A percentile compares a stretch with the other conserved stretches of the same genome.
Evolutionary conservation across 2,113 vertebrate genomes (phyloP).

Genomic region (Mungos mungo): DNA sequence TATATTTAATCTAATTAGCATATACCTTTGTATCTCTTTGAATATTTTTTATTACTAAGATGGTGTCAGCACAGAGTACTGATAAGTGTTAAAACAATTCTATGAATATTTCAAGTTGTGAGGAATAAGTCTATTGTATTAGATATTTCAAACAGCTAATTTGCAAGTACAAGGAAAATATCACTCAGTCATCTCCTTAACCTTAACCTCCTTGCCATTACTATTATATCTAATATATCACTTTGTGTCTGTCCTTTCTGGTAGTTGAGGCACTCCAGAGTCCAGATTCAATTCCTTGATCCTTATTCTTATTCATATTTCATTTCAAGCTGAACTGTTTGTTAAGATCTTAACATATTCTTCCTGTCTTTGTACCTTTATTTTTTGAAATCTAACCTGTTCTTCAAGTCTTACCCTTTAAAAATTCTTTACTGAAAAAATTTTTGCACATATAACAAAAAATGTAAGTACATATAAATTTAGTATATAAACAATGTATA

Average conservation of each 20-base stretch:
- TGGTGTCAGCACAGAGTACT: background rate
- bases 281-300: background rate
- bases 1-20: background rate
- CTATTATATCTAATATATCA: background rate
- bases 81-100: conserved; percentile 19
- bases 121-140: background rate
- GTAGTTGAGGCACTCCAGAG: background rate
- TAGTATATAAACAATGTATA: background rate
- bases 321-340: background rate
- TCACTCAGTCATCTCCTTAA: background rate
- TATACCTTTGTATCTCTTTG: background rate
- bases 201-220: background rate
- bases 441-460: background rate
- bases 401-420: background rate
- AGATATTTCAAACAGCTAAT: background rate
- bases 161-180: background rate
- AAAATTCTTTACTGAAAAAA: background rate
- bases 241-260: background rate
- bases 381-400: conserved; percentile 20
- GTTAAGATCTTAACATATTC: background rate
- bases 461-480: background rate
- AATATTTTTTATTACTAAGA: conserved; percentile 21
- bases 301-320: background rate
- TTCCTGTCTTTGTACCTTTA: background rate
- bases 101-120: background rate